Base-by-base conservation (phyloP, 2,888 invertebrate genomes). In the Agrilus biguttatus region DNA sequence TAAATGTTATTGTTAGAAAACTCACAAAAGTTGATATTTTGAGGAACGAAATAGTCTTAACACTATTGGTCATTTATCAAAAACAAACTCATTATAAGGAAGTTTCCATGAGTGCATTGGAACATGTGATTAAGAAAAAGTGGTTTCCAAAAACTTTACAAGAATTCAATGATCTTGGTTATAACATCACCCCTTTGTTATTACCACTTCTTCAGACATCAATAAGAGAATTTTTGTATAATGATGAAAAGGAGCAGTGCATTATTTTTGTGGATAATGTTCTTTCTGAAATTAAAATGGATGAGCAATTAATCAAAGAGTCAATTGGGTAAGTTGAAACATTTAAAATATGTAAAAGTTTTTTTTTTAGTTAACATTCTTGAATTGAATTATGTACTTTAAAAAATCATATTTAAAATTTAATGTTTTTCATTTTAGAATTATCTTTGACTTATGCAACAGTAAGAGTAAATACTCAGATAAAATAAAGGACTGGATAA, bases 11-110 rank as follows among this genome's bases (percentile, higher is more conserved):
- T 1, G 58, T 86, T 1, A 67, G 73, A 33, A 78, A 77, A 45
- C 65, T 78, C 8, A 65, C 73, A 1, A 70, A 72, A 55, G 65
- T 65, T 33, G 55, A 68, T 8, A 55, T 62, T n/a, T 68, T 89
- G 38, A 67, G 75, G 12, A 65, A 65, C 2, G 83, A 87, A 56
- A 73, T 78, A 0, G 64, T 79, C 8, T 61, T 82, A 34, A 64
- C 86, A 12, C 63, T 89, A 19, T 67, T 80, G n/a, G 69, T 83
- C 50, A 68, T 88, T 39, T 84, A 79, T 55, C 79, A 81, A 49
- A 73, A 73, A 12, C 57, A 61, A 12, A 57, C 62, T 45, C 68
- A 71, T 34, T 55, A 72, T 2, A 68, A 57, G 0, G 58, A 55
- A 8, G 68, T 84, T 39, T 68, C 77, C 0, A 63, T 70, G 12